These are phyloP conservation scores for Antheraea mylitta DNA, from an alignment of 1,140 invertebrate genomes.

Conservation along the genomic window DNA sequence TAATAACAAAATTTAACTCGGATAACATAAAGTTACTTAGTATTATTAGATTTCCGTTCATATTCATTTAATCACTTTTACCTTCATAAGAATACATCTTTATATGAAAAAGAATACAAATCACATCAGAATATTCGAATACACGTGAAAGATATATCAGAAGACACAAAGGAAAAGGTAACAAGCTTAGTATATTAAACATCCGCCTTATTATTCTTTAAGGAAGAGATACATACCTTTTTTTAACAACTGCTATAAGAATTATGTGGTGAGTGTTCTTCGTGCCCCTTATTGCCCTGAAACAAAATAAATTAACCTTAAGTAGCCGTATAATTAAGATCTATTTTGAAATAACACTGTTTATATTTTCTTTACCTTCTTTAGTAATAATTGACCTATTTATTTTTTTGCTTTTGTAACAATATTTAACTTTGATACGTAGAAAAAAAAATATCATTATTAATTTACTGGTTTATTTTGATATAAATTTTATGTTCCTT, in stretches of 20 bases:
- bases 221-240: constrained; percentile 80
- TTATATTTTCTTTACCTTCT: no score
- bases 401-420: no score
- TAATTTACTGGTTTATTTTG: no score
- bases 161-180: not conserved
- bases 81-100: not conserved
- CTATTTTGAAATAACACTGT: no score
- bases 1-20: no score
- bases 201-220: not conserved
- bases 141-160: not conserved
- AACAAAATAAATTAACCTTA: constrained; percentile 48
- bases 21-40: no score
- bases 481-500: no score
- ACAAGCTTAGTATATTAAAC: constrained; percentile 13
- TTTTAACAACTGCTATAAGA: constrained; percentile 85
- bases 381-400: no score
- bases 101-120: not conserved
- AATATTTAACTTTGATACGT: no score
- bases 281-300: constrained; percentile 82
- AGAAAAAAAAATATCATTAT: no score
- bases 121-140: constrained; percentile 5
- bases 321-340: not conserved
- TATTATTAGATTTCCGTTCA: no score
- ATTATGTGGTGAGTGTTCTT: constrained; percentile 84
- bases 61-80: not conserved